A percentile compares a stretch with the other conserved stretches of the same genome.
Conservation (phyloP, 1,140 invertebrate species). For the Alviniconcha marisindica region DNA sequence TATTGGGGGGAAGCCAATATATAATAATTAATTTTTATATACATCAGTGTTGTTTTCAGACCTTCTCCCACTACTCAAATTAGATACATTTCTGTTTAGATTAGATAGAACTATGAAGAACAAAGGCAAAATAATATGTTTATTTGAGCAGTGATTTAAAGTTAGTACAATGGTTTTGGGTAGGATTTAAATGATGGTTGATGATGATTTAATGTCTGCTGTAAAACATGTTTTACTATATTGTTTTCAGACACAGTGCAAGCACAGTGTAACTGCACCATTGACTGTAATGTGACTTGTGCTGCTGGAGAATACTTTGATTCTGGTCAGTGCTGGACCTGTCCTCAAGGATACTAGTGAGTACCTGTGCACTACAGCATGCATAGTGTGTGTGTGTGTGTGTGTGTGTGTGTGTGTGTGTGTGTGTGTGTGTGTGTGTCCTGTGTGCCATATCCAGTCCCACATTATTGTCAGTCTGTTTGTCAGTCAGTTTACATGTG, state of each 20-base stretch:
- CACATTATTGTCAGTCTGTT: no score
- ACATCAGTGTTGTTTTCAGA: no score
- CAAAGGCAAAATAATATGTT: background rate
- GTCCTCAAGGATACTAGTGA: slow-evolving; percentile 57
- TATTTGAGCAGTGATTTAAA: background rate
- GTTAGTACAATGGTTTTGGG: background rate
- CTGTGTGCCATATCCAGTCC: no score
- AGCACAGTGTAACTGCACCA: slow-evolving; percentile 49
- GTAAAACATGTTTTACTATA: background rate
- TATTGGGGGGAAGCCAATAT: no score
- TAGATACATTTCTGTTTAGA: background rate
- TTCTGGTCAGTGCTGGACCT: slow-evolving; percentile 42
- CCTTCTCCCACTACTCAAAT: no score
- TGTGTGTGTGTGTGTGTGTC: background rate
- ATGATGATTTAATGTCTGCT: background rate
- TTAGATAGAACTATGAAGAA: background rate
- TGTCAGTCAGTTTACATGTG: no score
- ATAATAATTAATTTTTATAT: no score
- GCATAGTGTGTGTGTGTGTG: background rate
- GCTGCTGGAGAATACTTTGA: slow-evolving; percentile 49
- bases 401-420: background rate
- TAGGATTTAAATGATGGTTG: no score
- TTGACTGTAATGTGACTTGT: slow-evolving; percentile 47
- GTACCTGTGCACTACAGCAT: no score
- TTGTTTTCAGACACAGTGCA: slow-evolving; percentile 41